phyloP scores from a whole-genome alignment of 2,888 invertebrate species.

The Drosophila falleni region DNA sequence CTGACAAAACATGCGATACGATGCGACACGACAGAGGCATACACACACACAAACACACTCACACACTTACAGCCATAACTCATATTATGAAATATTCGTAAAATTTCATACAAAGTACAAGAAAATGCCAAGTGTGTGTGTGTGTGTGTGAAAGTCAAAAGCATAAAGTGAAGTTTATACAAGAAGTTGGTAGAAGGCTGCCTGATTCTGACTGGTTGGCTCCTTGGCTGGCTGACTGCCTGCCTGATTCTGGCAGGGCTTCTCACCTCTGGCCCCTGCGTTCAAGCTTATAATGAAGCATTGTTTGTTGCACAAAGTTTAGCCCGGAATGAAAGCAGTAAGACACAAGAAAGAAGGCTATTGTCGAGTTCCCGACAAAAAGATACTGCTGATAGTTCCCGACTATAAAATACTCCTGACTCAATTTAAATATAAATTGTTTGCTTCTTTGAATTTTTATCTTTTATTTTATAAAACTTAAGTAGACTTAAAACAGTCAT shows the following conservation, averaged over 20 bases:
- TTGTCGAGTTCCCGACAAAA: not conserved
- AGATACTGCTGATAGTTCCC: not conserved
- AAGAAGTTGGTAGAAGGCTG: slow-evolving; percentile 61
- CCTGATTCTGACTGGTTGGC: slow-evolving; percentile 28
- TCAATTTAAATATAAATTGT: not conserved
- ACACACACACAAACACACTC: slow-evolving; percentile 20
- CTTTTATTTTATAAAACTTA: too few species aligned
- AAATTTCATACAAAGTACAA: slow-evolving; percentile 78
- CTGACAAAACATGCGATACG: slow-evolving; percentile 76
- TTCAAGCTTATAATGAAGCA: slow-evolving; percentile 77
- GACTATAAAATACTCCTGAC: not conserved
- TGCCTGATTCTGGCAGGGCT: slow-evolving; percentile 74
- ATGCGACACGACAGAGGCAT: slow-evolving; percentile 57
- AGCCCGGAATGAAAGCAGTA: slow-evolving; percentile 60
- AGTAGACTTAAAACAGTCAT: too few species aligned
- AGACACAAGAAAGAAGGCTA: slow-evolving; percentile 22
- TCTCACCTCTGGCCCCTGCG: slow-evolving; percentile 75
- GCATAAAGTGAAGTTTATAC: slow-evolving; percentile 77
- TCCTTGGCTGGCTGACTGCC: slow-evolving; percentile 20
- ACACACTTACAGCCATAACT: slow-evolving; percentile 48
- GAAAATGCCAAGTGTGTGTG: slow-evolving; percentile 55
- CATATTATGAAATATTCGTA: slow-evolving; percentile 76
- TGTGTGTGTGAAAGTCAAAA: slow-evolving; percentile 54
- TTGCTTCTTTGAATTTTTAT: too few species aligned
- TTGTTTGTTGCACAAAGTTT: slow-evolving; percentile 79